Base-by-base conservation (phyloP, 1,140 invertebrate genomes). In the Himalopsyche phryganea region DNA sequence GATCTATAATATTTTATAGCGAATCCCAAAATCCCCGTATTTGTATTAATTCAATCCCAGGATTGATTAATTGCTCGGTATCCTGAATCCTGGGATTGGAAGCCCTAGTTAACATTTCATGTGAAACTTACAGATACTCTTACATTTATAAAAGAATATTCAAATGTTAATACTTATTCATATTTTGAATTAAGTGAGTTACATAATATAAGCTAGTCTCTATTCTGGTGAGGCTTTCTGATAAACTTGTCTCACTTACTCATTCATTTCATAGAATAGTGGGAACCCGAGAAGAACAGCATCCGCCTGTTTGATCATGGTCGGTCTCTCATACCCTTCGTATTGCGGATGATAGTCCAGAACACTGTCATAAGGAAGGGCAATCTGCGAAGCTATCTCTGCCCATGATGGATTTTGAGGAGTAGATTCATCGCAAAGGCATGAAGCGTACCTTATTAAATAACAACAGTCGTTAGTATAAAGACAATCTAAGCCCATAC, bases 261-360 rank as follows among this genome's bases (percentile, higher is more conserved):
- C 44, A 57, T 76, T 75, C 76, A 74, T 80, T 13, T 71, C 67
- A 64, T 79, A 82, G 14, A 74, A 69, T 11, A 83, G 50, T 0
- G 81, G 81, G 61, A 73, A 83, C 0, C 80, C 80, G 2, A 83
- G 61, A 5, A 83, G 60, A 23, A 81, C 75, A 10, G 71, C 75
- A 54, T 83, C 81, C 11, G 81, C 81, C 57, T 83, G 81, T 44
- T 82, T 82, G 11, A 82, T 75, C 11, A 45, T 49, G 1, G 72
- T 73, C 6, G 72, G 71, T 13, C 69, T 52, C 4, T 63, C 38
- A 51, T 82, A 83, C 0, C 73, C 78, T 6, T 64, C 48, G 61
- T 76, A 79, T 61, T 83, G 77, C 0, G 81, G 81, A 67, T 82
- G 80, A 52, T 81, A 83, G 58, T 83, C 69, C 3, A 72, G 36